These are phyloP conservation scores for Zonitis immaculata DNA, from an alignment of 2,888 invertebrate genomes.

Conservation along the genomic window DNA sequence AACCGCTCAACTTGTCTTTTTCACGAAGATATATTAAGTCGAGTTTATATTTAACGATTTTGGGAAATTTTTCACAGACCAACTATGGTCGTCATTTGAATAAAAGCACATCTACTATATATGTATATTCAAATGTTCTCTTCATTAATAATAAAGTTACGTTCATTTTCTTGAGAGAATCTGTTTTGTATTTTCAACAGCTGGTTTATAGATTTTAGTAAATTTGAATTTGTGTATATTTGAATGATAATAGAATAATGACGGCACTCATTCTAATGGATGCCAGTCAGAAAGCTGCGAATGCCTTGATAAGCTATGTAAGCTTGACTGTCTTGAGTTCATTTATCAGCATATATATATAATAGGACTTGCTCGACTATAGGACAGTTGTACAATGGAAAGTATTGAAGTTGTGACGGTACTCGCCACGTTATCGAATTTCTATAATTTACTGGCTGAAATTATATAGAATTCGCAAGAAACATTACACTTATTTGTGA, in stretches of 20 bases:
- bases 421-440: constrained; percentile 19
- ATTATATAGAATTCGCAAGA: too few relatives aligned
- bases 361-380: constrained; percentile 23
- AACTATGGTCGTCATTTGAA: too few relatives aligned
- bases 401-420: constrained; percentile 21
- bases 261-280: constrained; percentile 31
- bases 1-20: constrained; percentile 29
- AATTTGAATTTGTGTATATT: constrained; percentile 39
- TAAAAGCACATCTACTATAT: too few relatives aligned
- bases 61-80: too few relatives aligned
- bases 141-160: too few relatives aligned
- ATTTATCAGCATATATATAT: constrained; percentile 31
- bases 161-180: too few relatives aligned
- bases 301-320: constrained; percentile 39
- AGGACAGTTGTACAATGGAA: constrained; percentile 29
- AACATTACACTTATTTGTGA: too few relatives aligned
- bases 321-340: constrained; percentile 35
- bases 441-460: constrained; percentile 4
- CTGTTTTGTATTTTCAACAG: constrained; percentile 17
- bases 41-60: too few relatives aligned
- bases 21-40: constrained; percentile 28
- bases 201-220: constrained; percentile 28
- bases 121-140: too few relatives aligned
- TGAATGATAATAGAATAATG: constrained; percentile 42
- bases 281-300: constrained; percentile 37